Evolutionary conservation across 2,888 invertebrate species (phyloP), one percentile per base, ranked within the genome.

Genomic region (Mesorhabditis belari): DNA sequence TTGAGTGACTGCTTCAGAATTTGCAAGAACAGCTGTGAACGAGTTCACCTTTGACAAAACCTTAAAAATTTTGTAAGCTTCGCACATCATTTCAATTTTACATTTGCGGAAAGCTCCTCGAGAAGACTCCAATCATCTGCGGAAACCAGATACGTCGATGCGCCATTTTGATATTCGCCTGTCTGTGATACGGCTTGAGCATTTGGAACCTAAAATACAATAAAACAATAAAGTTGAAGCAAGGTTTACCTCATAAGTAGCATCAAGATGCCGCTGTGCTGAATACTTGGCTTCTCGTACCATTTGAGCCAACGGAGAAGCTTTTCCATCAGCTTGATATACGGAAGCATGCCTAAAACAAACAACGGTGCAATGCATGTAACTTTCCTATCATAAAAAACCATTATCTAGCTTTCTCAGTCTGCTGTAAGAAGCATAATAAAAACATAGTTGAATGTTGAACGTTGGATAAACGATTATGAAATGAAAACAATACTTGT

Each of bases 91-190:
- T 44, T 12, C 9, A 44, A 44, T 12, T n/a, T 12, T n/a, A 71
- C 61, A 35, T 65, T 44, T 49, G 64, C 60, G 26, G 67, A 61
- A 49, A 71, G 58, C 49, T 61, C 49, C 35, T 69, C 69, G 49
- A 68, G 63, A 5, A 68, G 61, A 3, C 60, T 64, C 69, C 69
- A 73, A 53, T 69, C 68, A 19, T 71, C 73, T 12, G 67, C 70
- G 29, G 69, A 62, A 6, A 73, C 44, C 51, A 73, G 58, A 61
- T 71, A 73, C 50, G 69, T 55, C 0, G 66, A 50, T 17, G 60
- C 23, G 0, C 68, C 73, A 6, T 62, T 21, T 27, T 60, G 52
- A 60, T 59, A 71, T 17, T 61, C 61, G 29, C 59, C 62, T n/a
- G 58, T 60, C 23, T 57, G 57, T 51, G 66, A 68, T 23, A 70